Evolutionary conservation across 37 sponge, comb jelly and placozoan species (phyloP).

Genomic region (Lycopodina hypogea): DNA sequence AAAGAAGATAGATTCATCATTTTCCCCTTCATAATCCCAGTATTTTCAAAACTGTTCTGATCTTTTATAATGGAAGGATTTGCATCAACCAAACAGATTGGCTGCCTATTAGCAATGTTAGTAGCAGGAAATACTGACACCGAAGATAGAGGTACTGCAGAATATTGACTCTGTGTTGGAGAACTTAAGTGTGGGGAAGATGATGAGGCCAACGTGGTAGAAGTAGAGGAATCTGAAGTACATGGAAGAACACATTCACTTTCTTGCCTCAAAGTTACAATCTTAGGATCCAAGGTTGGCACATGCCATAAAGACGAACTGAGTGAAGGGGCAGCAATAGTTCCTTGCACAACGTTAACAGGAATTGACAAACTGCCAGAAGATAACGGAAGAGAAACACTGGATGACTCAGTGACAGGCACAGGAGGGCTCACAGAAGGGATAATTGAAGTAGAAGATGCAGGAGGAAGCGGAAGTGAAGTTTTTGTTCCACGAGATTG

Average conservation of each 20-base stretch:
- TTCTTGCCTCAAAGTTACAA: not conserved
- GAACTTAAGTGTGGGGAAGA: constrained; percentile 70
- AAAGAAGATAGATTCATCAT: constrained; percentile 17
- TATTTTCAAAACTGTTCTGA: not conserved
- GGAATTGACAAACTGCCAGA: constrained; percentile 43
- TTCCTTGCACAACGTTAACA: too few species aligned
- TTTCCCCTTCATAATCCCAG: constrained; percentile 29
- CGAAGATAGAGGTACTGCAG: not conserved
- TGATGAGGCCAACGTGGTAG: constrained; percentile 35
- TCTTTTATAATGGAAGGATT: not conserved
- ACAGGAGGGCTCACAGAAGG: constrained; percentile 24
- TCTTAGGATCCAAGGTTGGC: not conserved
- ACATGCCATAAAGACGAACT: not conserved
- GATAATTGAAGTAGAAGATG: not conserved
- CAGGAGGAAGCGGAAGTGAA: not conserved
- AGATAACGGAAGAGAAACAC: constrained; percentile 51
- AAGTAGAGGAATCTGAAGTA: not conserved
- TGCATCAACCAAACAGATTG: constrained; percentile 4
- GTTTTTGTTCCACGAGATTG: not conserved
- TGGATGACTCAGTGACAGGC: not conserved
- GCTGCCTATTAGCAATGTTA: not conserved
- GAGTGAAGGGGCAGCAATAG: constrained; percentile 1
- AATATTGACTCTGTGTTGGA: constrained; percentile 22
- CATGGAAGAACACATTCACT: not conserved
- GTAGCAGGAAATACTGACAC: not conserved